Evolutionary conservation across 2,888 invertebrate genomes (phyloP).

Genomic region (Oxytorus armatus): DNA sequence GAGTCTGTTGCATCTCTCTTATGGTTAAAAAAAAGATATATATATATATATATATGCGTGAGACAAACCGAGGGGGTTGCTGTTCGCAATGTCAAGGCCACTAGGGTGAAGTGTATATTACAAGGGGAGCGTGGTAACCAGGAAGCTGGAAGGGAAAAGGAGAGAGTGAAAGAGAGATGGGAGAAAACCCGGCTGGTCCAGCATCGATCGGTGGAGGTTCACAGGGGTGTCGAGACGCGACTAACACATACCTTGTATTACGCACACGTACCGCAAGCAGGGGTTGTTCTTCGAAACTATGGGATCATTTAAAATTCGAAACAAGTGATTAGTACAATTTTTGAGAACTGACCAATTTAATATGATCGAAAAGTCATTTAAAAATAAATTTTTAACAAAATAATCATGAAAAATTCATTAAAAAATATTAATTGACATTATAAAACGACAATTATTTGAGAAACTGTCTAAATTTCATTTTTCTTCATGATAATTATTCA

Average conservation of each 20-base stretch:
- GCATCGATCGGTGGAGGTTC: constrained; percentile 67
- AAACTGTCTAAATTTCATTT: not conserved
- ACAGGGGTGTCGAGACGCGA: constrained; percentile 16
- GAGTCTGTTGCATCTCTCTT: constrained; percentile 21
- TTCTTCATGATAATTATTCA: not conserved
- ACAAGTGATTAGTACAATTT: not conserved
- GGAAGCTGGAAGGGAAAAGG: constrained; percentile 32
- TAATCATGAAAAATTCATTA: no score
- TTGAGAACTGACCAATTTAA: no score
- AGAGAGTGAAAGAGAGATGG: constrained; percentile 37
- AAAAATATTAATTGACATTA: constrained; percentile 1
- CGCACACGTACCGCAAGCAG: not conserved
- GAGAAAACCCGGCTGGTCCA: constrained; percentile 66
- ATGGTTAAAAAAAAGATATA: constrained; percentile 8
- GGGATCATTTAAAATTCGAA: not conserved
- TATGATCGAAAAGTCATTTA: no score
- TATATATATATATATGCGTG: constrained; percentile 14
- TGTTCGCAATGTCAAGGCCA: constrained; percentile 75
- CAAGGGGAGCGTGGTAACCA: constrained; percentile 62
- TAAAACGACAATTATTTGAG: not conserved
- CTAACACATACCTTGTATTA: constrained; percentile 5
- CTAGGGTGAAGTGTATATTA: constrained; percentile 70
- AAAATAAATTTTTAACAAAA: no score
- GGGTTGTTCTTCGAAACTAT: constrained; percentile 24
- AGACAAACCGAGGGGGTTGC: constrained; percentile 46